phyloP scores from a whole-genome alignment of 2,113 vertebrate genomes.

The Phalacrocorax brasilianus region DNA sequence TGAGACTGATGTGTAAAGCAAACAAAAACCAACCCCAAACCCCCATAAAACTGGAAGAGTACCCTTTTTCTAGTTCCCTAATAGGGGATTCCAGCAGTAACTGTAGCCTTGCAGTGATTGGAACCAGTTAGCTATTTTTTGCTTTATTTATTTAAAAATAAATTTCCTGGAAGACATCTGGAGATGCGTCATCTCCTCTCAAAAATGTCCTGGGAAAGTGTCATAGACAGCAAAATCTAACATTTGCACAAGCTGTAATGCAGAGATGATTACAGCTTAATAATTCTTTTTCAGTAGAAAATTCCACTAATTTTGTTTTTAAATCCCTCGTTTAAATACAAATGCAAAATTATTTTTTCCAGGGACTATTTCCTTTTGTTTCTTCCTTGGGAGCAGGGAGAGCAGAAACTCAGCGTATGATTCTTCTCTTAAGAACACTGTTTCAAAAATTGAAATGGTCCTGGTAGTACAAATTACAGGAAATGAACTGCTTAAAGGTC shows the following conservation, averaged over 20 bases:
- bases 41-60: background rate
- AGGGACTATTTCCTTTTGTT: background rate
- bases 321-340: background rate
- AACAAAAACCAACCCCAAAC: background rate
- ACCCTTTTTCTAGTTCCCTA: background rate
- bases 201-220: slow-evolving; percentile 72
- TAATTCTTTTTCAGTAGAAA: background rate
- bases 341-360: slow-evolving; percentile 16
- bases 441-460: background rate
- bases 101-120: background rate
- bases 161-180: slow-evolving; percentile 68
- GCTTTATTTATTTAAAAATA: slow-evolving; percentile 74
- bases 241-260: slow-evolving; percentile 11
- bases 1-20: background rate
- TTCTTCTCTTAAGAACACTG: background rate
- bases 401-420: background rate
- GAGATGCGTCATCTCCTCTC: slow-evolving; percentile 63
- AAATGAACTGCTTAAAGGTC: background rate
- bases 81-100: slow-evolving; percentile 17
- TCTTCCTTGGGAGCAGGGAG: background rate
- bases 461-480: background rate
- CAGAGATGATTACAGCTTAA: background rate
- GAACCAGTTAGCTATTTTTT: slow-evolving; percentile 46
- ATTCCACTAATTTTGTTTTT: background rate
- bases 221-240: slow-evolving; percentile 10